These are phyloP conservation scores for Ormyrus nitidulus DNA, from an alignment of 2,888 invertebrate genomes.

Conservation along the genomic window DNA sequence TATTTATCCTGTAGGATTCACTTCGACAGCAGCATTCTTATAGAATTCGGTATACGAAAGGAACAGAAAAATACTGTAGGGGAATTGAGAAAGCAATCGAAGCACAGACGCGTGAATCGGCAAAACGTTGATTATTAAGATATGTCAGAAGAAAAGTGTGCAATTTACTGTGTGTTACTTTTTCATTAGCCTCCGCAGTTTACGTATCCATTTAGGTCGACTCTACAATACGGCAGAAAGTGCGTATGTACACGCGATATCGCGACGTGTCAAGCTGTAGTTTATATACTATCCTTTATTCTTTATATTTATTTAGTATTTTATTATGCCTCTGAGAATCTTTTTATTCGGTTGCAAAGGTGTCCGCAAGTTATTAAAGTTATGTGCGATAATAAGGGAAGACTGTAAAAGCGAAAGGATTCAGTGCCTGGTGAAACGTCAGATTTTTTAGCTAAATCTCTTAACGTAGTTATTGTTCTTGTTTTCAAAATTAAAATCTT, in stretches of 20 bases:
- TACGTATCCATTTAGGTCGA: not conserved
- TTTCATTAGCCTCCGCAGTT: not conserved
- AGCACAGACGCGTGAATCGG: not conserved
- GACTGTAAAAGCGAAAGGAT: slow-evolving; percentile 57
- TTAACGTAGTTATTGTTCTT: slow-evolving; percentile 1
- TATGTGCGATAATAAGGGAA: slow-evolving; percentile 41
- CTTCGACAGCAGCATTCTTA: not conserved
- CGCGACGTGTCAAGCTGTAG: slow-evolving; percentile 31
- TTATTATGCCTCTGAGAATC: slow-evolving; percentile 42
- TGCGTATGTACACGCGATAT: slow-evolving; percentile 33
- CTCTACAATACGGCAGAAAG: slow-evolving; percentile 13
- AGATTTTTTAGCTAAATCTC: slow-evolving; percentile 31
- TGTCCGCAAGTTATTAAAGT: slow-evolving; percentile 13
- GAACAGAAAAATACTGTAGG: not conserved
- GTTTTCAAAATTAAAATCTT: too few relatives aligned
- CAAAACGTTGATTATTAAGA: not conserved
- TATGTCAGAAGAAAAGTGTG: slow-evolving; percentile 34
- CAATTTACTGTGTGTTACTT: not conserved
- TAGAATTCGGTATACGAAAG: not conserved
- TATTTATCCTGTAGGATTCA: slow-evolving; percentile 19
- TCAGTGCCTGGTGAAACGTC: slow-evolving; percentile 49
- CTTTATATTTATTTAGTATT: slow-evolving; percentile 10
- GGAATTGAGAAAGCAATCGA: not conserved
- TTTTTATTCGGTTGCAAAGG: slow-evolving; percentile 13
- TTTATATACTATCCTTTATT: not conserved